Evolutionary conservation across 2,797 vertebrate genomes (phyloP).

Genomic region (Dromococcyx pavoninus): DNA sequence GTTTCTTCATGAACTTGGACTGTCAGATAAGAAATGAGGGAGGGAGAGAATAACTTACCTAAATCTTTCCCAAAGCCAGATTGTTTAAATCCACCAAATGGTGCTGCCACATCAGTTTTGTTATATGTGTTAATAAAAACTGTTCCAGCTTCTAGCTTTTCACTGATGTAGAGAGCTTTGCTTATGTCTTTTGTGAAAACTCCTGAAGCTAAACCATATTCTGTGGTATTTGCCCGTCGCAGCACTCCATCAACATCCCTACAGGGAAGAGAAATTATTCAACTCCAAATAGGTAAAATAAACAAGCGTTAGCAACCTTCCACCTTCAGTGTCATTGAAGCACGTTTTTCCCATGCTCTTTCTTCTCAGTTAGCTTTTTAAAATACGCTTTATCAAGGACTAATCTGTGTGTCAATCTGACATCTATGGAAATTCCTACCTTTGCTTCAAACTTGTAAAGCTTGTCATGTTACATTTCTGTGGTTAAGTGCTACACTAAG

Average conservation of each 20-base stretch:
- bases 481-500: neutral
- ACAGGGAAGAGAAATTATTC: neutral
- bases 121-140: slow-evolving; percentile 85
- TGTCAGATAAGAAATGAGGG: neutral
- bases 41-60: slow-evolving; percentile 57
- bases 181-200: slow-evolving; percentile 81
- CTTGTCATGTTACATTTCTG: neutral
- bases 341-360: neutral
- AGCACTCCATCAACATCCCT: slow-evolving; percentile 82
- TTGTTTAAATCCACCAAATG: slow-evolving; percentile 82
- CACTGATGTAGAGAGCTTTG: slow-evolving; percentile 82
- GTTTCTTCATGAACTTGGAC: neutral
- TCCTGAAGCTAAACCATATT: slow-evolving; percentile 83
- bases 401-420: neutral
- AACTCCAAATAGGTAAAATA: neutral
- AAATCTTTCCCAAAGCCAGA: slow-evolving; percentile 85
- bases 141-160: slow-evolving; percentile 81
- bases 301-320: neutral
- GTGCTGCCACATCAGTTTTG: slow-evolving; percentile 84
- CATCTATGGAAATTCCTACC: neutral
- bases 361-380: neutral
- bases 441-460: neutral
- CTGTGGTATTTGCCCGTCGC: slow-evolving; percentile 77
- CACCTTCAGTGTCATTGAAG: neutral
- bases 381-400: neutral